Evolutionary conservation across 2,113 vertebrate species (phyloP), one percentile per base, ranked within the genome.

Genomic region (Ursus arctos): DNA sequence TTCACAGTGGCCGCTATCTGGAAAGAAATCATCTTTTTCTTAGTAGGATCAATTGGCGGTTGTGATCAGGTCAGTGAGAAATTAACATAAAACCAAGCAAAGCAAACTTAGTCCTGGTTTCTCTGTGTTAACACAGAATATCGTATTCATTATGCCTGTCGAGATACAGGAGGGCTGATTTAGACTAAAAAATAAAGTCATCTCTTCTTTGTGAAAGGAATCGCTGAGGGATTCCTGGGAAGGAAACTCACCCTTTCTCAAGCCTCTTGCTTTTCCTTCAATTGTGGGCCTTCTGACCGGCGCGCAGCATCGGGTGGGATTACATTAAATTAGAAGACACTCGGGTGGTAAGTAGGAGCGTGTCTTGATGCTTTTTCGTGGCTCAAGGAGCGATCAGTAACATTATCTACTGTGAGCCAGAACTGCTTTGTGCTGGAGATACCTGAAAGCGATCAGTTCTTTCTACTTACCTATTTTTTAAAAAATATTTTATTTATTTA

Each of bases 291-390:
- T 94, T n/a, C 43, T 93, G 53, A n/a, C 67, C 1, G 10, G 40
- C 31, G 63, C 43, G 21, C 59, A 86, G 10, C 51, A n/a, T 69
- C 9, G 0, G 88, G 40, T 94, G 80, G 87, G 96, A 90, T 97
- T 86, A 92, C 31, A 69, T 92, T 94, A 88, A 95, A 88, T 95
- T 87, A 85, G 85, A 94, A 71, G 72, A 93, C 26, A 89, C 22
- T 95, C 47, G 3, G 40, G 21, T 77, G 21, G 36, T 76, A 55
- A 55, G 89, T 95, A 88, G 63, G 47, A 91, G 79, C 10, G 33
- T 67, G 51, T 91, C 51, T 94, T 95, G 80, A 72, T 71, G 36
- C 28, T 65, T 95, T 57, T 88, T 69, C 49, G 43, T 47, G 61
- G 55, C 71, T 96, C 33, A 67, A 72, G 47, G 49, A 97, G 63